Evolutionary conservation across 2,113 vertebrate species (phyloP).

Genomic region (Globicephala melas): DNA sequence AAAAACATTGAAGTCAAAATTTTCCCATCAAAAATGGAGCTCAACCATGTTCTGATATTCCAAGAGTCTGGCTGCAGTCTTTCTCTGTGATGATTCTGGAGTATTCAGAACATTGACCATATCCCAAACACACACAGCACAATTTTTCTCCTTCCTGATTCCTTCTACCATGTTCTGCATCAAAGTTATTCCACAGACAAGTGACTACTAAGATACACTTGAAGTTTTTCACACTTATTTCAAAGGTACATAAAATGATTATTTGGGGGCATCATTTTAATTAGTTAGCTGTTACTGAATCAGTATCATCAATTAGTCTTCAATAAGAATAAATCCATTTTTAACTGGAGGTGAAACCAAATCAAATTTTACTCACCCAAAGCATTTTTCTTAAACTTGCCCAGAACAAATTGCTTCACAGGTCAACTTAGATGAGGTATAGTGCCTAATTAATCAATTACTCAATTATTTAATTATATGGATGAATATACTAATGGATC

Average conservation of each 20-base stretch:
- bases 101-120: not conserved
- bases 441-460: not conserved
- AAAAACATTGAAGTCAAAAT: not conserved
- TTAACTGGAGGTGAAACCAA: not conserved
- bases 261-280: not conserved
- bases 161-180: not conserved
- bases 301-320: not conserved
- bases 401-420: not conserved
- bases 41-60: not conserved
- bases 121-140: not conserved
- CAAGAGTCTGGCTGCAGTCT: not conserved
- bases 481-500: not conserved
- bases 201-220: not conserved
- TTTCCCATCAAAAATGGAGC: not conserved
- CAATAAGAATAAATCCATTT: not conserved
- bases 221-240: constrained; percentile 16
- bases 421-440: not conserved
- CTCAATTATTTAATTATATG: not conserved
- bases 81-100: not conserved
- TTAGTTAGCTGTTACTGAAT: not conserved
- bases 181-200: not conserved
- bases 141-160: not conserved
- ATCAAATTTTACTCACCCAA: not conserved
- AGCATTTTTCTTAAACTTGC: not conserved
- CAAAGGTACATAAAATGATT: not conserved